Evolutionary conservation across 2,113 vertebrate species (phyloP).

Genomic region (Tursiops truncatus): DNA sequence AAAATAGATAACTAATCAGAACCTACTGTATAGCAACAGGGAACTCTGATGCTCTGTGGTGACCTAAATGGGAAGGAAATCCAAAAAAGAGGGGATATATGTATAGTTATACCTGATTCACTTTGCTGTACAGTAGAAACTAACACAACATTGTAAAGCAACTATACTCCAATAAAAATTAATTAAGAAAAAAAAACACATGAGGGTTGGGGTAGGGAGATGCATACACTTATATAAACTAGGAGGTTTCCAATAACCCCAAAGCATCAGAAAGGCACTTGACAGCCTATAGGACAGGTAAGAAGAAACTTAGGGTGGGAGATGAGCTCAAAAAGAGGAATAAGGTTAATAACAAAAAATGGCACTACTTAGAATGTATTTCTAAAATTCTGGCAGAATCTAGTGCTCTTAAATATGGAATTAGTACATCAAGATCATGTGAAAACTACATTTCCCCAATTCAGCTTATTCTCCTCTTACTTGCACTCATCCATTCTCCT

Average conservation of each 20-base stretch:
- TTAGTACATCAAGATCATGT: background rate
- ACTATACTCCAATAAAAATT: too few species aligned
- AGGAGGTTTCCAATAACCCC: background rate
- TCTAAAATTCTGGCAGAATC: background rate
- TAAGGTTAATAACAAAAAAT: background rate
- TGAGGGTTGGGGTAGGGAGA: fast-evolving
- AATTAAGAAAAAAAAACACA: background rate
- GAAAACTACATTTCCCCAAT: background rate
- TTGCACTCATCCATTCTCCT: background rate
- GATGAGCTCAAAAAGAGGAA: background rate
- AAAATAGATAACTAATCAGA: too few species aligned
- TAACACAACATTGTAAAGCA: too few species aligned
- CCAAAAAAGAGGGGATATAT: too few species aligned
- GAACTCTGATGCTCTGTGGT: too few species aligned
- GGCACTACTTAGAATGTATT: background rate
- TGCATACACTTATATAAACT: background rate
- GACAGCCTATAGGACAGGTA: background rate
- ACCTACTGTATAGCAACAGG: too few species aligned
- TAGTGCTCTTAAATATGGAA: background rate
- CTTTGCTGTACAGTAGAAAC: too few species aligned
- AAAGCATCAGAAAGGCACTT: background rate
- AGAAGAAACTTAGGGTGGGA: background rate
- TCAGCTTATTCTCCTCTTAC: background rate
- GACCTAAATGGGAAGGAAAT: too few species aligned
- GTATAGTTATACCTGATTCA: too few species aligned